Base-by-base conservation (phyloP, 2,888 invertebrate species). In the Actias luna region DNA sequence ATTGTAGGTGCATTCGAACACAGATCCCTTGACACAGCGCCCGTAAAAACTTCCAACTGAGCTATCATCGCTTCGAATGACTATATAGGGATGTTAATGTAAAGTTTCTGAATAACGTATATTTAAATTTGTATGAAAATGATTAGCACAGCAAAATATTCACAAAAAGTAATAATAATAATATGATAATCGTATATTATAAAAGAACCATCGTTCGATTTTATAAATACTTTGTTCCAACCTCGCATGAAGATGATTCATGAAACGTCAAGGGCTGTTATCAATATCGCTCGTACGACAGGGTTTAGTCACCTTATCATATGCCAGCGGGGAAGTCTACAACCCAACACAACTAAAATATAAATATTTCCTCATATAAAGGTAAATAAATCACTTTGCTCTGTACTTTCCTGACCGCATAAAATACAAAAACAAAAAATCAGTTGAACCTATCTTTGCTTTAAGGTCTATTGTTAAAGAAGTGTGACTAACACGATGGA, bases 221-320 rank as follows among this genome's bases (percentile, higher is more conserved):
- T 33, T 8, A 39, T 39, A 39, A 39, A 39, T 39, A 71, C 64
- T 61, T 64, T 46, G 27, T 52, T 55, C 33, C n/a, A 59, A 35
- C 29, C 50, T 29, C 29, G 22, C 18, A 18, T 36, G 52, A 36
- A 29, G 39, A 63, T 59, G 31, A 31, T 25, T 52, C 42, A 42
- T 57, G 16, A 55, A 29, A 7, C 58, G 55, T 31, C 27, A 36
- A 50, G 1, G 59, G 36, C 18, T 25, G 25, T 35, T 36, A 25
- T 18, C 12, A 22, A 25, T 39, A 42, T 7, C 25, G 55, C 59
- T 59, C 52, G 36, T 59, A 59, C 50, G 36, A 50, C 27, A 59
- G 42, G 25, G 50, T 42, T 25, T 33, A 22, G 3, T 16, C 62
- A 33, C 42, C n/a, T 63, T 59, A 63, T 63, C 63, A 59, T 33